A percentile compares a stretch with the other conserved stretches of the same genome.
phyloP scores from a whole-genome alignment of 2,888 invertebrate genomes.

The Zhuqinia jingwanae region DNA sequence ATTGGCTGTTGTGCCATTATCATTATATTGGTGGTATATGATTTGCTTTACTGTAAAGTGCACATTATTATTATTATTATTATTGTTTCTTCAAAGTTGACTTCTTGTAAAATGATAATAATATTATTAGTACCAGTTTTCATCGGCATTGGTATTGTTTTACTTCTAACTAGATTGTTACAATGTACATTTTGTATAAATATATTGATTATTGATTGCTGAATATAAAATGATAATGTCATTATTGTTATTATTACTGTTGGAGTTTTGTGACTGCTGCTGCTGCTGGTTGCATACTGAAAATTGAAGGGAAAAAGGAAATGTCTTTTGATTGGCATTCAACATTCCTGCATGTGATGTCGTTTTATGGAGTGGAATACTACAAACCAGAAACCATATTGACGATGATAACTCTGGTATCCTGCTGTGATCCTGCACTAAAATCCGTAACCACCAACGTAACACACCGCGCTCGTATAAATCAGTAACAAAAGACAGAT shows the following conservation, averaged over 20 bases:
- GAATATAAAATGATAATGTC: neutral
- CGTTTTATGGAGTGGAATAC: neutral
- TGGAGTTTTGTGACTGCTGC: neutral
- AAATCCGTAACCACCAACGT: slow-evolving; percentile 36
- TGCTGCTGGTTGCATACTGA: neutral
- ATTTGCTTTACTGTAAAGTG: neutral
- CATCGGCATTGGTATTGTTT: slow-evolving; percentile 16
- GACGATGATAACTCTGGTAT: slow-evolving; percentile 6
- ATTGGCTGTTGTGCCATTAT: slow-evolving; percentile 18
- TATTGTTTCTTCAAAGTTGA: neutral
- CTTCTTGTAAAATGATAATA: slow-evolving; percentile 7
- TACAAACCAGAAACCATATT: slow-evolving; percentile 26
- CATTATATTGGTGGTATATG: slow-evolving; percentile 10
- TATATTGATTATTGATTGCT: neutral
- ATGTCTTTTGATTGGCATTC: neutral
- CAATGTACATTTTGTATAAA: neutral
- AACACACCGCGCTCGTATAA: slow-evolving; percentile 35
- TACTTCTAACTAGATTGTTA: neutral
- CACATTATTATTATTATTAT: neutral
- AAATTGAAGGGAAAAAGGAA: slow-evolving; percentile 21
- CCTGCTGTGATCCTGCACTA: slow-evolving; percentile 32
- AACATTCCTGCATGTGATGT: too few species aligned
- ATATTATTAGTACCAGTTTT: slow-evolving; percentile 15
- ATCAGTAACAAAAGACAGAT: slow-evolving; percentile 20
- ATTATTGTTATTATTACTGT: neutral